Percentiles rank a stretch among this genome's conserved stretches.
Evolutionary conservation across 2,113 vertebrate genomes (phyloP).

Genomic region (Pedetes capensis): DNA sequence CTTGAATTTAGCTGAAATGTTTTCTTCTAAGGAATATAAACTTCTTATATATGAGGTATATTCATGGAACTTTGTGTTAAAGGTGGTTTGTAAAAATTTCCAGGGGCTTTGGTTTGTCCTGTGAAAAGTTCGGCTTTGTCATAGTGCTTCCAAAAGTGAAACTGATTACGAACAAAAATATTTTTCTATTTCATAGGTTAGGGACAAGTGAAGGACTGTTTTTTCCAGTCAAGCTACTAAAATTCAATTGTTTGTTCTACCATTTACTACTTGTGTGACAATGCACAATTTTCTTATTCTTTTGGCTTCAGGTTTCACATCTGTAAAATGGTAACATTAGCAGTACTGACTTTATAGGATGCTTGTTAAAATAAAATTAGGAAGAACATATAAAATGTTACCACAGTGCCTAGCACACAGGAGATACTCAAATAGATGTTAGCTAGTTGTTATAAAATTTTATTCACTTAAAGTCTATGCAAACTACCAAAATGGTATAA

Average conservation of each 20-base stretch:
- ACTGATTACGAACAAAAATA: background rate
- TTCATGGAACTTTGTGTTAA: background rate
- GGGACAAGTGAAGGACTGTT: background rate
- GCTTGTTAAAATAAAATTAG: background rate
- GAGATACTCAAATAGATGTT: background rate
- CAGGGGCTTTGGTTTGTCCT: background rate
- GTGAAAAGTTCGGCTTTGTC: background rate
- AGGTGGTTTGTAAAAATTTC: background rate
- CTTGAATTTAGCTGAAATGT: background rate
- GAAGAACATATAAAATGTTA: background rate
- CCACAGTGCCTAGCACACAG: background rate
- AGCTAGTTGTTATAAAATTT: background rate
- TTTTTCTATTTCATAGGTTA: background rate
- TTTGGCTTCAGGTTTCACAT: background rate
- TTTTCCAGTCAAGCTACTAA: background rate
- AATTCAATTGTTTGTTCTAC: background rate
- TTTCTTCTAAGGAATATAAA: background rate
- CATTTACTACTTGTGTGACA: background rate
- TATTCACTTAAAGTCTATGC: background rate
- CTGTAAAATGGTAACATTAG: background rate
- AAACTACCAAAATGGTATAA: background rate
- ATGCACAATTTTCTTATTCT: background rate
- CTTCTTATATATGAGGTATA: background rate
- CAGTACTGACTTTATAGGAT: background rate
- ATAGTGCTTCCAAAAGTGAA: background rate